Evolutionary conservation across 1,140 invertebrate genomes (phyloP).

Genomic region (Mactra quadrangularis): DNA sequence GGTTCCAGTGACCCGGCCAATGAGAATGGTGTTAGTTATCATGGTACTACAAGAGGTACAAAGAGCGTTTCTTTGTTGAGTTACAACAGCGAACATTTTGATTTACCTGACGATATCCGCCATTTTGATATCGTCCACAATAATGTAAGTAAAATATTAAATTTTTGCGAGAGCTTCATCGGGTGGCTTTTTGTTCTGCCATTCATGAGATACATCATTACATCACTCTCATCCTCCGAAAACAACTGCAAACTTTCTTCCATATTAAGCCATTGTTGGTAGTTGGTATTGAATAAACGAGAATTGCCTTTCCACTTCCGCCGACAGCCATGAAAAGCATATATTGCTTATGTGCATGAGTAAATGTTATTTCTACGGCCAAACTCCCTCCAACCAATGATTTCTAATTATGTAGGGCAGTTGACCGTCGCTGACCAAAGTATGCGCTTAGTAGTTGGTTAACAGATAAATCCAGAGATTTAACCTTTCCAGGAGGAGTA

Average conservation of each 20-base stretch:
- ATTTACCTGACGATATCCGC: conserved; percentile 2
- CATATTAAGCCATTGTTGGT: too few relatives aligned
- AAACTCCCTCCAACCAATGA: too few relatives aligned
- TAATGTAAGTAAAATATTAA: conserved; percentile 9
- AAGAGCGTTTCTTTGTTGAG: conserved; percentile 12
- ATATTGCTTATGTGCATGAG: too few relatives aligned
- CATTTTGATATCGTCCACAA: conserved; percentile 11
- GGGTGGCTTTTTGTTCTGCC: neutral
- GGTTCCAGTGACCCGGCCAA: conserved; percentile 2
- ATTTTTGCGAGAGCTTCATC: neutral
- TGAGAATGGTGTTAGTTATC: conserved; percentile 10
- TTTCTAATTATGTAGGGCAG: too few relatives aligned
- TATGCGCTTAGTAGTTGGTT: too few relatives aligned
- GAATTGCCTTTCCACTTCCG: neutral
- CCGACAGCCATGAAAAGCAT: too few relatives aligned
- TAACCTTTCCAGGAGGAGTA: too few relatives aligned
- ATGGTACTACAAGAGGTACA: conserved; percentile 12
- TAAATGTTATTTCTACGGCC: too few relatives aligned
- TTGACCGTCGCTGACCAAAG: too few relatives aligned
- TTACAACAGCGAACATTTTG: neutral
- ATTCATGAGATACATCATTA: neutral
- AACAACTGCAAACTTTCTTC: too few relatives aligned
- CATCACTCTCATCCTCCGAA: neutral
- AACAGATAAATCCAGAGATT: too few relatives aligned
- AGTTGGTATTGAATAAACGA: neutral